Conservation (phyloP, 2,797 vertebrate genomes). For the Characodon lateralis region DNA sequence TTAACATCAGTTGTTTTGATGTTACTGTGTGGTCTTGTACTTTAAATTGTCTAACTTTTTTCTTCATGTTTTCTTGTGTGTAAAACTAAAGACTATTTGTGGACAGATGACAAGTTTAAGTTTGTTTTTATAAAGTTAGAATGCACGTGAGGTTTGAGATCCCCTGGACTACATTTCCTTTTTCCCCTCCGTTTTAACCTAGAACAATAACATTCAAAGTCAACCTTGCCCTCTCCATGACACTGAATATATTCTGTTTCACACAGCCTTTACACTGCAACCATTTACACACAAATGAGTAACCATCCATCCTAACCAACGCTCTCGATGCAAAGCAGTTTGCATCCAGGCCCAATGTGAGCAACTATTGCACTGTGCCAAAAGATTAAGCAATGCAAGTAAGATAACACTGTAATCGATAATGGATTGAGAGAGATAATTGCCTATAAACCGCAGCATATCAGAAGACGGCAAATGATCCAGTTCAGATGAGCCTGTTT, state of each 20-base stretch:
- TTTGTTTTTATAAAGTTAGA: background rate
- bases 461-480: conserved; percentile 83
- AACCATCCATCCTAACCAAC: conserved; percentile 71
- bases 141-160: background rate
- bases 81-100: background rate
- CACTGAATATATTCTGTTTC: conserved; percentile 39
- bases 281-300: conserved; percentile 74
- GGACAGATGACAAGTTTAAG: background rate
- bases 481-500: conserved; percentile 77
- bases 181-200: conserved; percentile 53
- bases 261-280: conserved; percentile 60
- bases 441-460: conserved; percentile 82
- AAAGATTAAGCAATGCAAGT: conserved; percentile 81
- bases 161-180: background rate
- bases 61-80: background rate
- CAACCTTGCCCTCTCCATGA: conserved; percentile 15
- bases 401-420: conserved; percentile 85
- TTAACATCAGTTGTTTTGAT: background rate
- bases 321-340: conserved; percentile 58
- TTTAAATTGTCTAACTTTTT: background rate
- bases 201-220: conserved; percentile 40
- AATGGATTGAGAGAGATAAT: conserved; percentile 82
- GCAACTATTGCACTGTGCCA: conserved; percentile 64
- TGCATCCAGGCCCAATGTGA: conserved; percentile 48
- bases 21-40: background rate